Evolutionary conservation across 1,140 invertebrate species (phyloP).

Genomic region (Trinorchestia longiramus): DNA sequence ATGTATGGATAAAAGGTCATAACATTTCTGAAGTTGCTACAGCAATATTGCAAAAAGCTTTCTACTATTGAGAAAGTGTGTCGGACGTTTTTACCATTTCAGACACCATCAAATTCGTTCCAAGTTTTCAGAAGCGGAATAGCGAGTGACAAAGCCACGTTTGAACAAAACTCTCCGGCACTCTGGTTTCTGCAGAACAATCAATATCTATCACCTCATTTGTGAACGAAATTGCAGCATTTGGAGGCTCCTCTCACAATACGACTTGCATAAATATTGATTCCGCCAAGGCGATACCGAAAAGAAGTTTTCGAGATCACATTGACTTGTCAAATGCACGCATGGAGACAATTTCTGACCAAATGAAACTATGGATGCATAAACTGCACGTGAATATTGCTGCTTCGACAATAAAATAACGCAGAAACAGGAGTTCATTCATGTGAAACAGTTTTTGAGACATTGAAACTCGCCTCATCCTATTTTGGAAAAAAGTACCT

Average conservation of each 20-base stretch:
- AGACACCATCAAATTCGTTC: background rate
- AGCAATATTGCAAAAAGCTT: background rate
- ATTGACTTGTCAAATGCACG: slow-evolving; percentile 51
- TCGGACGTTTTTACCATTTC: background rate
- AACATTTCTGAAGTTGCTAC: background rate
- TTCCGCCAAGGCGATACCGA: background rate
- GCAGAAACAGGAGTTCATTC: background rate
- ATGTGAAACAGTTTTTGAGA: background rate
- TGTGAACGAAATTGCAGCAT: slow-evolving; percentile 38
- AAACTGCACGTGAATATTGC: background rate
- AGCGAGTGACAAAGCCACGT: background rate
- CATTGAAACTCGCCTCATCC: too few species aligned
- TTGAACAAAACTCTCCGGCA: background rate
- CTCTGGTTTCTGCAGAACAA: slow-evolving; percentile 13
- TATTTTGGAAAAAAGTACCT: background rate
- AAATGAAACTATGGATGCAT: background rate
- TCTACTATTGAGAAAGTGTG: background rate
- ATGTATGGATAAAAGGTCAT: background rate
- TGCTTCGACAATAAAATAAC: background rate
- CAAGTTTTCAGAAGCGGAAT: background rate
- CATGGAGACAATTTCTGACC: background rate
- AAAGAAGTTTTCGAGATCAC: background rate
- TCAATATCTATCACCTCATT: slow-evolving; percentile 54
- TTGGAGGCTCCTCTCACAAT: slow-evolving; percentile 33
- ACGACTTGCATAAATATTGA: slow-evolving; percentile 41